Base-by-base conservation (phyloP, 1,140 invertebrate species). In the Monomorium pharaonis region DNA sequence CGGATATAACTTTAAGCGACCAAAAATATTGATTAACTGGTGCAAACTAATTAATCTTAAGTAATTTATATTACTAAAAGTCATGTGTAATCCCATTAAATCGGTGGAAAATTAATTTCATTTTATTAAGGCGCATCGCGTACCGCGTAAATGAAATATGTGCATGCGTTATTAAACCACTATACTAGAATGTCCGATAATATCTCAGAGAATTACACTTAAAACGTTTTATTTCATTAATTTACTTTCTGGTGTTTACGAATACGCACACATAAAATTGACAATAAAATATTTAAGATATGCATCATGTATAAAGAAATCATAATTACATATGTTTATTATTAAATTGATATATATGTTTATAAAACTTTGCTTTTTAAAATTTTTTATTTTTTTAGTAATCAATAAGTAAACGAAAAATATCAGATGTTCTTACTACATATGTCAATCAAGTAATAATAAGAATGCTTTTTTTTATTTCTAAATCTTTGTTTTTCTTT, bases 121-220 rank as follows among this genome's bases (percentile, higher is more conserved):
- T 83, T 72, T 83, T 54, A 83, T 83, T 74, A 74, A 83, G 18
- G 51, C 24, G 37, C 67, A 58, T 83, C 67, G 67, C 78, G 42
- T 58, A 72, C n/a, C 37, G 67, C 37, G 72, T 58, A 74, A 74
- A 83, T 83, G 78, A 83, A 83, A 83, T 83, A 83, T 51, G 78
- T 83, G 67, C 67, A 44, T 83, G 67, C 67, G 67, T 83, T 83
- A 83, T 83, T 83, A 83, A 83, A 83, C 51, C 67, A 7, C 67
- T 24, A n/a, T n/a, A 27, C 24, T 37, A 33, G 33, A 72, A 70
- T 83, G 65, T 42, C 14, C 58, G 42, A 83, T 83, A 72, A 42
- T 70, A 70, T 60, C 67, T 74, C 67, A 24, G 27, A 37, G 27
- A n/a, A 74, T 2, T 83, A 16, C 42, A 37, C 33, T 80, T 54